These are phyloP conservation scores for Drosophila suboccidentalis DNA, from an alignment of 2,888 invertebrate species.

Conservation along the genomic window DNA sequence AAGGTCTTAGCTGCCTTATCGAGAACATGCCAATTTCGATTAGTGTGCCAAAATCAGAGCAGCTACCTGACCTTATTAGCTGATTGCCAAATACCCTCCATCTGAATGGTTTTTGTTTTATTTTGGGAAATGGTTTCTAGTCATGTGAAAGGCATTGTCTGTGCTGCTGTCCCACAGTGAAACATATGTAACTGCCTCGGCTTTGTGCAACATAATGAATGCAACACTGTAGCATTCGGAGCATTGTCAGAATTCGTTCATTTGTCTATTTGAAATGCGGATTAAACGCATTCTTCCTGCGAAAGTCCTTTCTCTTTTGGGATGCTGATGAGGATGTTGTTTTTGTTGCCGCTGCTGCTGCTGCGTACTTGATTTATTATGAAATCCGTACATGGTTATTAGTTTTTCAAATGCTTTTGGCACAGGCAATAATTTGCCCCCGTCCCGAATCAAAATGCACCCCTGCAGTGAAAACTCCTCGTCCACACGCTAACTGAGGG, in stretches of 20 bases:
- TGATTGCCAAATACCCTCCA: constrained; percentile 45
- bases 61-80: constrained; percentile 55
- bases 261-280: constrained; percentile 67
- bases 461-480: constrained; percentile 49
- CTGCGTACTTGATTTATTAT: constrained; percentile 76
- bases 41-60: constrained; percentile 31
- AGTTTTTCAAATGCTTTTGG: constrained; percentile 65
- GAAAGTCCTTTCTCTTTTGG: constrained; percentile 13
- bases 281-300: constrained; percentile 42
- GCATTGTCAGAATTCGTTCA: constrained; percentile 32
- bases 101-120: not conserved
- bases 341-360: constrained; percentile 20
- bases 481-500: constrained; percentile 35
- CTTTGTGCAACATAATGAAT: constrained; percentile 54
- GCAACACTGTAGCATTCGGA: constrained; percentile 32
- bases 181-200: constrained; percentile 65
- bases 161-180: constrained; percentile 42
- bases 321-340: constrained; percentile 31
- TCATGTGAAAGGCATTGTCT: constrained; percentile 29
- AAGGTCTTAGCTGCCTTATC: constrained; percentile 30
- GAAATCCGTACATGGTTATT: constrained; percentile 80
- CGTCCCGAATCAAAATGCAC: constrained; percentile 21
- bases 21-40: constrained; percentile 45
- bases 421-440: constrained; percentile 70
- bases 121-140: constrained; percentile 5